Evolutionary conservation across 2,113 vertebrate species (phyloP).

Genomic region (Egretta garzetta): DNA sequence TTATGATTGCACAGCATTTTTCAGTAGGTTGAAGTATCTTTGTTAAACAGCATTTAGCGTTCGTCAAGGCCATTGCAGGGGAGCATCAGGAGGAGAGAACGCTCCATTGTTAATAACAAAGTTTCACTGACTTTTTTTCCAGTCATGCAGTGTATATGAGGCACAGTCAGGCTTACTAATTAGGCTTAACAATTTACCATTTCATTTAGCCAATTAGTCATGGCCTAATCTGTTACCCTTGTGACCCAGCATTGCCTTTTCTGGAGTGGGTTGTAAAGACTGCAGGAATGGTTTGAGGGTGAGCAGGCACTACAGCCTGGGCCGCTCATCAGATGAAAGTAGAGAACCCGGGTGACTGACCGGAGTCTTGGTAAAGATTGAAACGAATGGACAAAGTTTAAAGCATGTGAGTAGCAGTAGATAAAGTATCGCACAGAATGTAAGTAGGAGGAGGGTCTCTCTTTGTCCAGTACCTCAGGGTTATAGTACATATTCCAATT

Average conservation of each 20-base stretch:
- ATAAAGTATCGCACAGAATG: background rate
- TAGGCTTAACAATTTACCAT: fast-evolving
- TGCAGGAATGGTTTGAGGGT: background rate
- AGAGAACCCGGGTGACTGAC: background rate
- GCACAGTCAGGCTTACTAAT: background rate
- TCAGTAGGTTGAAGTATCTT: background rate
- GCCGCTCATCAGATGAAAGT: fast-evolving
- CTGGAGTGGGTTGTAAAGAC: background rate
- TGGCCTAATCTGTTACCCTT: background rate
- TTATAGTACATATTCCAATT: background rate
- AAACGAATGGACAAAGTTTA: background rate
- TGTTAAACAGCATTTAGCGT: background rate
- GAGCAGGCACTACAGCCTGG: fast-evolving
- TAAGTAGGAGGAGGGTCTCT: background rate
- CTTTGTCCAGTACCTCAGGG: background rate
- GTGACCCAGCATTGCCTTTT: fast-evolving
- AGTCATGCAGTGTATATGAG: background rate
- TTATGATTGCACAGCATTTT: background rate
- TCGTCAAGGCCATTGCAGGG: fast-evolving
- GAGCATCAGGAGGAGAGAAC: background rate
- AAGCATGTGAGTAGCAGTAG: background rate
- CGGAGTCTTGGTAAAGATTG: background rate
- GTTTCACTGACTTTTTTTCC: background rate
- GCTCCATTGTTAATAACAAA: fast-evolving
- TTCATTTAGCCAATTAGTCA: background rate